Evolutionary conservation across 2,888 invertebrate genomes (phyloP).

Genomic region (Lasioglossum figueresi): DNA sequence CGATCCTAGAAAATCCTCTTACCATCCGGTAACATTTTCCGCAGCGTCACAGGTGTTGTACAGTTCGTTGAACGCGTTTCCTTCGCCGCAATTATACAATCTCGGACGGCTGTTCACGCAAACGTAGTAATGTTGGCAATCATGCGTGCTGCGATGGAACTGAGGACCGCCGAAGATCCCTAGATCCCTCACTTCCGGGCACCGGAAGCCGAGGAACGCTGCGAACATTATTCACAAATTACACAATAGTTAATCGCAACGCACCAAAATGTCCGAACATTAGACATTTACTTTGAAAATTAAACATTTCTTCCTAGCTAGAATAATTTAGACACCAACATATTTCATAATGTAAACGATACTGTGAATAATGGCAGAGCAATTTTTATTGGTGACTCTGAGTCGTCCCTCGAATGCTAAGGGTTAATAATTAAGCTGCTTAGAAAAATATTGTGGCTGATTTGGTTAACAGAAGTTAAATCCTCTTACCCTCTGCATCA

Average conservation of each 20-base stretch:
- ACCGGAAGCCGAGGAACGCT: conserved; percentile 92
- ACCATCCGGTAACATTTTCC: conserved; percentile 91
- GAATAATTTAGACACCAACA: too few relatives aligned
- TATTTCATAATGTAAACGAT: too few relatives aligned
- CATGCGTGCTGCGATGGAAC: conserved; percentile 86
- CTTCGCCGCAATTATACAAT: conserved; percentile 90
- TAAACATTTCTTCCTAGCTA: too few relatives aligned
- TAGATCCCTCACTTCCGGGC: conserved; percentile 87
- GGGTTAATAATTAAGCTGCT: too few relatives aligned
- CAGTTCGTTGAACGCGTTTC: conserved; percentile 91
- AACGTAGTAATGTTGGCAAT: conserved; percentile 92
- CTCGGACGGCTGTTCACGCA: conserved; percentile 91
- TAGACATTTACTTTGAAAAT: too few relatives aligned
- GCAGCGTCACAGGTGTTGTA: conserved; percentile 90
- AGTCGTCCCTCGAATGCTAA: too few relatives aligned
- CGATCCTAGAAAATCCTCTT: neutral
- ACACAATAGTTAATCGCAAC: neutral
- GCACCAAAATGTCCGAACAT: neutral
- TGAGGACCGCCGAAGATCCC: conserved; percentile 83
- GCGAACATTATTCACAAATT: conserved; percentile 46
- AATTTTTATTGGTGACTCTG: too few relatives aligned
- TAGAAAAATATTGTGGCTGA: neutral
- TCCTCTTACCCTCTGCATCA: conserved; percentile 90
- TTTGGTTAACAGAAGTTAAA: neutral
- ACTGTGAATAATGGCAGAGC: too few relatives aligned